These are phyloP conservation scores for Falco biarmicus DNA, from an alignment of 2,797 vertebrate species.

Conservation along the genomic window DNA sequence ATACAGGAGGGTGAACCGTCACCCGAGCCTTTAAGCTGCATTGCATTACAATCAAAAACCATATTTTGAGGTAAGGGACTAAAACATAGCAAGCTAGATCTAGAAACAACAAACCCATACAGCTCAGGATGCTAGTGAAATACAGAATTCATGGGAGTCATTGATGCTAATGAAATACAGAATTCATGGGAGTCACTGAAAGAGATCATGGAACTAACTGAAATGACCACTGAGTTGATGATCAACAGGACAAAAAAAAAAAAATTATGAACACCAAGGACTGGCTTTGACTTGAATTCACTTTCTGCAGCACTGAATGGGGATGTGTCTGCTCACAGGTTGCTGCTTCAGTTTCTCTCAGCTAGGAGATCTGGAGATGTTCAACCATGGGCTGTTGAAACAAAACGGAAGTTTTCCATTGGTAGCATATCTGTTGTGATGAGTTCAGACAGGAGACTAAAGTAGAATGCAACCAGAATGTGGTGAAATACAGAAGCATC, in stretches of 20 bases:
- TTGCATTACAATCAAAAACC: neutral
- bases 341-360: neutral
- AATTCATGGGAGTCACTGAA: neutral
- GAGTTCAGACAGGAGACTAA: neutral
- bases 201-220: neutral
- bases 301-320: neutral
- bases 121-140: neutral
- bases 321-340: neutral
- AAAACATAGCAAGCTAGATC: neutral
- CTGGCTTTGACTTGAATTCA: neutral
- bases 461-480: neutral
- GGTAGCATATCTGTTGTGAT: neutral
- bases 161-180: neutral
- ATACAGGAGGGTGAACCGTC: neutral
- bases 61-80: neutral
- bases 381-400: neutral
- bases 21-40: neutral
- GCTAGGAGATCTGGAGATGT: neutral
- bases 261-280: neutral
- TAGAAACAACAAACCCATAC: neutral
- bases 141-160: neutral
- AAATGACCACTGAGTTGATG: neutral
- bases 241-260: neutral
- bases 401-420: neutral
- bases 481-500: accelerated